A percentile compares a stretch with the other conserved stretches of the same genome.
Conservation (phyloP, 1,140 invertebrate species). For the Apocrypta bakeri region DNA sequence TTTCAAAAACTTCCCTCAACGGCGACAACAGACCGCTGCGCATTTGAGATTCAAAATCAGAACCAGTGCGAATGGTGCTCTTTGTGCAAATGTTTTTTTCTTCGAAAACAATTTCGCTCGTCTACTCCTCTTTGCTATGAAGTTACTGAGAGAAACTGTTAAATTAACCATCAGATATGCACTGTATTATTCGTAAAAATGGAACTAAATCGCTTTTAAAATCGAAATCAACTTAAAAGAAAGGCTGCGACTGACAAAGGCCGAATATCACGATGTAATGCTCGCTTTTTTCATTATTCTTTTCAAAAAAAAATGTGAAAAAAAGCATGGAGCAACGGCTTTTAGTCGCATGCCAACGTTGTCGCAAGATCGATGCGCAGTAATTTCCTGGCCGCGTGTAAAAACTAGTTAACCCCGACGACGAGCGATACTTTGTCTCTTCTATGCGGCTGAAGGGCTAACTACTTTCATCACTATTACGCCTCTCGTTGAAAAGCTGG, state of each 20-base stretch:
- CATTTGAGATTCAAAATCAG: too few species aligned
- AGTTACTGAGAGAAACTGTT: too few species aligned
- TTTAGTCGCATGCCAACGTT: background rate
- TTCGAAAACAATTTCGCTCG: too few species aligned
- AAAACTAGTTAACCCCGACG: background rate
- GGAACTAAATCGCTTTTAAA: background rate
- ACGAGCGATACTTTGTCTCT: slow-evolving; percentile 7
- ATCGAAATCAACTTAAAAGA: background rate
- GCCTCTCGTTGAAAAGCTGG: background rate
- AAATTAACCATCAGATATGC: too few species aligned
- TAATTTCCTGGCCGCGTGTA: background rate
- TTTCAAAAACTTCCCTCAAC: background rate
- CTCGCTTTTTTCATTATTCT: background rate
- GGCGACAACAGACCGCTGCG: too few species aligned
- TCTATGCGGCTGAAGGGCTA: background rate
- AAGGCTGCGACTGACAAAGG: background rate
- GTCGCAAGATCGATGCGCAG: background rate
- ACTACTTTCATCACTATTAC: background rate
- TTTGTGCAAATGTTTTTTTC: too few species aligned
- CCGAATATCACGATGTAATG: background rate
- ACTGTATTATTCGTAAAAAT: background rate
- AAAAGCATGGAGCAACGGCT: background rate
- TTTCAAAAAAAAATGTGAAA: background rate
- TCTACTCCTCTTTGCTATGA: too few species aligned
- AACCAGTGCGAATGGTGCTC: too few species aligned